Percentiles rank a stretch among this genome's conserved stretches.
Conservation (phyloP, 2,797 vertebrate species). For the Periparus ater region DNA sequence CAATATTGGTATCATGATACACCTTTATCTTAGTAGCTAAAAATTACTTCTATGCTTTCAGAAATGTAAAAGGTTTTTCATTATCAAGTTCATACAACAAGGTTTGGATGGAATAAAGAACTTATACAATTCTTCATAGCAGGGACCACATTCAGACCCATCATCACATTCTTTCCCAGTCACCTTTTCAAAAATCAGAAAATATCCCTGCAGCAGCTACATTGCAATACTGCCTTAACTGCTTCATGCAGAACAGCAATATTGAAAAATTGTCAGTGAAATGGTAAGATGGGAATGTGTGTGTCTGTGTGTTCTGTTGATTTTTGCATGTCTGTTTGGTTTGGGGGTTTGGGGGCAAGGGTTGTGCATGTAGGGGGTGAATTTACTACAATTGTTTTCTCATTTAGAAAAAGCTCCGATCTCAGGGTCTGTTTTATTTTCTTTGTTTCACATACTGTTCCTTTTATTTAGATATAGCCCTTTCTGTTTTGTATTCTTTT, state of each 20-base stretch:
- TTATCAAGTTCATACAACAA: not conserved
- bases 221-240: not conserved
- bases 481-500: not conserved
- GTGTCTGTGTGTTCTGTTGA: not conserved
- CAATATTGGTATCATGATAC: not conserved
- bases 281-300: not conserved
- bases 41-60: not conserved
- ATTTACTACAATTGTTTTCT: not conserved
- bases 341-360: not conserved
- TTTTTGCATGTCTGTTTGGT: not conserved
- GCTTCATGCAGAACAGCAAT: not conserved
- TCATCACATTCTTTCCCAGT: not conserved
- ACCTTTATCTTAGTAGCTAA: not conserved
- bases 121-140: not conserved
- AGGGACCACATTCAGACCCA: not conserved
- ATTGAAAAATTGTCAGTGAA: not conserved
- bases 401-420: not conserved
- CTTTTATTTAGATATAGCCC: not conserved
- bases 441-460: not conserved
- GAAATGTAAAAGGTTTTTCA: fast-evolving
- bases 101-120: not conserved
- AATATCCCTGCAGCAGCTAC: not conserved
- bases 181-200: not conserved
- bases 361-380: too few species aligned
- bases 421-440: not conserved